A percentile compares a stretch with the other conserved stretches of the same genome.
These are phyloP conservation scores for Sphenopsis melanotis DNA, from an alignment of 2,797 vertebrate species.

Conservation along the genomic window DNA sequence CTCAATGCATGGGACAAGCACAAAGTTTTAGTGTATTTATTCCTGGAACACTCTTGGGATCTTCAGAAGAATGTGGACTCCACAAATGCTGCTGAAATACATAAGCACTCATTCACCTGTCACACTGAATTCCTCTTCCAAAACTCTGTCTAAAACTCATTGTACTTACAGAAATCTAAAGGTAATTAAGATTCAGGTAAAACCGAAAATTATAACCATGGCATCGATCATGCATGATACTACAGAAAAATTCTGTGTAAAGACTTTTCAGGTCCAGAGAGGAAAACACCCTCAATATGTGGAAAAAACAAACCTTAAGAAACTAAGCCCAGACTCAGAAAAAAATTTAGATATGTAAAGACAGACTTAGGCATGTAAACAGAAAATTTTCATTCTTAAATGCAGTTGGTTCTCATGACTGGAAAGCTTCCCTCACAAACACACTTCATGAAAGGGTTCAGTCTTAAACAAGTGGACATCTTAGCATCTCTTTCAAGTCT, in stretches of 20 bases:
- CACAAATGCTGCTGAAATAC: background rate
- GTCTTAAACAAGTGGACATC: background rate
- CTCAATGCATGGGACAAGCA: background rate
- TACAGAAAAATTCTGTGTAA: background rate
- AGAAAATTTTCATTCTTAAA: background rate
- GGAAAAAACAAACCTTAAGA: background rate
- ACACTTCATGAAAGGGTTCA: background rate
- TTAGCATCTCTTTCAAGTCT: background rate
- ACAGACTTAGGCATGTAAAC: background rate
- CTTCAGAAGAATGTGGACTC: background rate
- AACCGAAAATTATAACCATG: background rate
- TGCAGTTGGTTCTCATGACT: background rate
- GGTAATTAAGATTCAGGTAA: background rate
- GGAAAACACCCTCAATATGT: background rate
- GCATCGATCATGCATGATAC: background rate
- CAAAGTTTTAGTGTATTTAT: background rate
- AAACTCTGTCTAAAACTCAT: background rate
- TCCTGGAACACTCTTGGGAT: background rate
- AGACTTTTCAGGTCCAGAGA: background rate
- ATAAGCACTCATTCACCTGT: background rate
- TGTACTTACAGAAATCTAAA: background rate
- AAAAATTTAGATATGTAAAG: background rate
- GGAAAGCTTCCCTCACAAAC: background rate
- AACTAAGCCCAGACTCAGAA: background rate
- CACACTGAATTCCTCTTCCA: background rate